Percentiles rank a stretch among this genome's conserved stretches.
phyloP scores from a whole-genome alignment of 2,888 invertebrate genomes.

The Urechis unicinctus region DNA sequence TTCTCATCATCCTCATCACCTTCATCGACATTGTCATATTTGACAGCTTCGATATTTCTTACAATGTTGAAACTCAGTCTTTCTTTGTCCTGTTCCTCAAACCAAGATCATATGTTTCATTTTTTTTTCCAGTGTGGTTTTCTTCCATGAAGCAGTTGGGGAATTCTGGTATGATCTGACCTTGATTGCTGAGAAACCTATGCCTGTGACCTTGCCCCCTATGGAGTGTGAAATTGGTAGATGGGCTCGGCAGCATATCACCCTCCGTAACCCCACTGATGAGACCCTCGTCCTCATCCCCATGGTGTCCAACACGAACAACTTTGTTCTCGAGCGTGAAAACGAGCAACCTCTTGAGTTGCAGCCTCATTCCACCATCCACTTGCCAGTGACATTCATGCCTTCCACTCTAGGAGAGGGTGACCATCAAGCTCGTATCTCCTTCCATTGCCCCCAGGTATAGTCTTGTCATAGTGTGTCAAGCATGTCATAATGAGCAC shows the following conservation, averaged over 20 bases:
- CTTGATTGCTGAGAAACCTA: conserved; percentile 37
- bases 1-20: too few species aligned
- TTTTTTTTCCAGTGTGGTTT: conserved; percentile 29
- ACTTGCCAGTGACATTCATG: conserved; percentile 45
- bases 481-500: too few species aligned
- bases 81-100: too few species aligned
- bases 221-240: conserved; percentile 49
- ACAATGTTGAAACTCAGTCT: too few species aligned
- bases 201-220: conserved; percentile 37
- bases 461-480: too few species aligned
- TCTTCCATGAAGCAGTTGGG: conserved; percentile 45
- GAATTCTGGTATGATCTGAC: conserved; percentile 50
- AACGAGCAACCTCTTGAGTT: conserved; percentile 35
- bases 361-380: conserved; percentile 27
- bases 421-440: conserved; percentile 40
- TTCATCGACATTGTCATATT: too few species aligned
- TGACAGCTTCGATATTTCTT: too few species aligned
- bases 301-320: conserved; percentile 43
- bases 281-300: conserved; percentile 41
- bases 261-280: conserved; percentile 44
- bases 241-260: conserved; percentile 39
- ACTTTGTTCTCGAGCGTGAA: conserved; percentile 43
- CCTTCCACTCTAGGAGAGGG: conserved; percentile 44
- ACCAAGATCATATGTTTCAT: background rate
- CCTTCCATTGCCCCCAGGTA: conserved; percentile 47